Conservation (phyloP, 2,888 invertebrate genomes). For the Ypsolopha sequella region DNA sequence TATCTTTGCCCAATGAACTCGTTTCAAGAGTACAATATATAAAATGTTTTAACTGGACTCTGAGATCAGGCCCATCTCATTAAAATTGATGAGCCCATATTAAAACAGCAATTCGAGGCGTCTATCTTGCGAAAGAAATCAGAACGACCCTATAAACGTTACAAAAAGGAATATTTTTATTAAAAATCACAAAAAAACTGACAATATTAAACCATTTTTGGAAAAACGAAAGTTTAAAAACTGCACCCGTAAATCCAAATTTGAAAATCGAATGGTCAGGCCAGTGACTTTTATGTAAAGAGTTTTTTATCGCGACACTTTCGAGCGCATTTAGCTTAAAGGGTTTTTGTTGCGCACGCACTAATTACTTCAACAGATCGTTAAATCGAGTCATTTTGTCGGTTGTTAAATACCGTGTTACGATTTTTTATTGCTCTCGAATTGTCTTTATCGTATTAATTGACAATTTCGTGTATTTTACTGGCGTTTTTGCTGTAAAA, state of each 20-base stretch:
- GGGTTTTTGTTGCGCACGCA: background rate
- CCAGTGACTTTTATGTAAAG: background rate
- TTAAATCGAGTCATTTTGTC: conserved; percentile 2
- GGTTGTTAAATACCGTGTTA: background rate
- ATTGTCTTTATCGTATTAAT: background rate
- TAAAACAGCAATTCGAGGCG: conserved; percentile 21
- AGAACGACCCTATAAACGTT: conserved; percentile 3
- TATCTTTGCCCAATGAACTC: conserved; percentile 2
- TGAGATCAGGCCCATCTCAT: conserved; percentile 17
- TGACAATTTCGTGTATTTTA: too few relatives aligned
- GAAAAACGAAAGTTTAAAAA: conserved; percentile 3
- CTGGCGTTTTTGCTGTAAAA: background rate
- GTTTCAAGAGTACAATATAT: background rate
- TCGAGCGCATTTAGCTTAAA: background rate
- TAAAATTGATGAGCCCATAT: conserved; percentile 37
- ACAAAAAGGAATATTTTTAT: conserved; percentile 2
- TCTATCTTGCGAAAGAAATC: conserved; percentile 32
- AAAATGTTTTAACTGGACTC: conserved; percentile 2
- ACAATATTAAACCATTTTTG: conserved; percentile 1
- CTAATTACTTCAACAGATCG: conserved; percentile 2
- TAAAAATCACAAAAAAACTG: conserved; percentile 1
- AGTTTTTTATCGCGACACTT: conserved; percentile 3
- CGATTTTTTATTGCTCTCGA: conserved; percentile 1
- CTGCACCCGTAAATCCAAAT: conserved; percentile 3
- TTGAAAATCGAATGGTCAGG: background rate